phyloP scores from a whole-genome alignment of 2,113 vertebrate species.

The Poicephalus gulielmi region DNA sequence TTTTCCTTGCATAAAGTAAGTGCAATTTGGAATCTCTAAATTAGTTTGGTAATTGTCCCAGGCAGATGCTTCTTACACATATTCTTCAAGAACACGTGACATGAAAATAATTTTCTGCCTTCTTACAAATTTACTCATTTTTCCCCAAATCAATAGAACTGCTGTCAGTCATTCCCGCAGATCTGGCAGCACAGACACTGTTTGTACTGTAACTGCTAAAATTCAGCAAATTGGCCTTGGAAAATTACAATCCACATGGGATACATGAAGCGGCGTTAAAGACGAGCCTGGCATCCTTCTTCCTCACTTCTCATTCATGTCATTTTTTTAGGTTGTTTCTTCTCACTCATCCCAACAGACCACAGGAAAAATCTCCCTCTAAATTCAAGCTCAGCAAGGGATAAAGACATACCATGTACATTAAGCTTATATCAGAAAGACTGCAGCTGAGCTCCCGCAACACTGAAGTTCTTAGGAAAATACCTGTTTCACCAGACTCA shows the following conservation, averaged over 20 bases:
- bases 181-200: not conserved
- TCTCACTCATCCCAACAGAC: not conserved
- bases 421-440: conserved; percentile 3
- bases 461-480: not conserved
- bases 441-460: conserved; percentile 3
- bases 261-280: not conserved
- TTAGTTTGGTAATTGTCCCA: not conserved
- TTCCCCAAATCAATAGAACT: not conserved
- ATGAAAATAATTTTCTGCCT: not conserved
- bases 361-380: not conserved
- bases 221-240: not conserved
- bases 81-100: not conserved
- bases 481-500: not conserved
- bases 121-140: not conserved
- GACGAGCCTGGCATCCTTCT: not conserved
- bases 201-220: not conserved
- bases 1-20: not conserved
- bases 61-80: not conserved
- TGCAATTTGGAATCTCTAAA: not conserved
- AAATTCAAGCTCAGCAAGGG: conserved; percentile 17
- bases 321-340: not conserved
- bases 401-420: not conserved
- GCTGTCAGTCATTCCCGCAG: not conserved
- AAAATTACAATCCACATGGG: not conserved
- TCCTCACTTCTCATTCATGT: not conserved